Base-by-base conservation (phyloP, 2,888 invertebrate species). In the Diadromus collaris region DNA sequence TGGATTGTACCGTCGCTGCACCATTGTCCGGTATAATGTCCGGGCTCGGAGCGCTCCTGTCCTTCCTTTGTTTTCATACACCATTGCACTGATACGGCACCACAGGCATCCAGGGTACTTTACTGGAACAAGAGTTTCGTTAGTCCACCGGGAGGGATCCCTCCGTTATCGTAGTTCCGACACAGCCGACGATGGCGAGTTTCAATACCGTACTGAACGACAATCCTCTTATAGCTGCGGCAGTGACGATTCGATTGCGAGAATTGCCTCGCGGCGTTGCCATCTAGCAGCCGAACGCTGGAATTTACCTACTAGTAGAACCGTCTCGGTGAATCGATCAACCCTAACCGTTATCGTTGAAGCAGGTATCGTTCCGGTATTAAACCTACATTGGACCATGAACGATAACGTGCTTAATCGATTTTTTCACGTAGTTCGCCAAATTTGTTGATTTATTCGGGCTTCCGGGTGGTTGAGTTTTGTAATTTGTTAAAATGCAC, bases 21-120 rank as follows among this genome's bases (percentile, higher is more conserved):
- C 41, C 54, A 64, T 67, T 67, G 67, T 67, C 48, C 67, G 13
- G 38, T 27, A 27, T 67, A 67, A 67, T 67, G 67, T 67, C 48
- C 54, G 13, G 34, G 38, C 54, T 16, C 54, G 16, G n/a, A 54
- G 38, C 16, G 16, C 38, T 67, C 24, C 27, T 60, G 16, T 48
- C 48, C 60, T 13, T 38, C 63, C 54, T 29, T 58, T 69, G 56
- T 58, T 69, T 32, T 6, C 13, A 16, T 44, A 29, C 32, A 10
- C 29, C 48, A 32, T 32, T 19, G 48, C 29, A n/a, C 32, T 6
- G 32, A 48, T 46, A 51, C 7, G 48, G 21, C 16, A 5, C 48
- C 21, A 9, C 29, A 32, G 10, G 10, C 29, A 10, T 48, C n/a
- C 64, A 29, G 19, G 19, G 6, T 29, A 46, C 29, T 32, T 9